Evolutionary conservation across 2,113 vertebrate genomes (phyloP).

Genomic region (Cyprinus carpio): DNA sequence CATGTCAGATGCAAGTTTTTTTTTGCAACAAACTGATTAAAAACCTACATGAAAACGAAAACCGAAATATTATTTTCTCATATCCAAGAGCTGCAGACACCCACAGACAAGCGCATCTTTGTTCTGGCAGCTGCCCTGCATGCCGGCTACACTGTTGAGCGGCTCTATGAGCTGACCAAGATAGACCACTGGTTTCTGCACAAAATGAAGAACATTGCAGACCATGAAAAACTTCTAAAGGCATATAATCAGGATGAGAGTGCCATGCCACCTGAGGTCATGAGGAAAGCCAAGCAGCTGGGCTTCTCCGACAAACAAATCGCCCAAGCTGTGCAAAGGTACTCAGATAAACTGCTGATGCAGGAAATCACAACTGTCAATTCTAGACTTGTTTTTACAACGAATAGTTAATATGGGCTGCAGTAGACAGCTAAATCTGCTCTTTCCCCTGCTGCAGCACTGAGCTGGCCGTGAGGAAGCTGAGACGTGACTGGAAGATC

Average conservation of each 20-base stretch:
- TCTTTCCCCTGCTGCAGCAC: constrained; percentile 75
- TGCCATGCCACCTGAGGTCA: constrained; percentile 78
- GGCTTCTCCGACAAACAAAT: constrained; percentile 98
- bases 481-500: constrained; percentile 88
- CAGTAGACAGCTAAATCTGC: neutral
- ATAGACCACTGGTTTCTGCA: constrained; percentile 97
- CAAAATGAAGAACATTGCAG: constrained; percentile 92
- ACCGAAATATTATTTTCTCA: neutral
- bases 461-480: constrained; percentile 89
- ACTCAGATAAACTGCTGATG: constrained; percentile 1
- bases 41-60: neutral
- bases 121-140: constrained; percentile 88
- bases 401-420: neutral
- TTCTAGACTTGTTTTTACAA: neutral
- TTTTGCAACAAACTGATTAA: neutral
- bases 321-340: constrained; percentile 91
- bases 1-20: neutral
- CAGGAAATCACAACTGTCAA: neutral
- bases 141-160: constrained; percentile 87
- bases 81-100: constrained; percentile 86
- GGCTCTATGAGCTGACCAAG: constrained; percentile 91
- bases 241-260: constrained; percentile 77
- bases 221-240: constrained; percentile 82
- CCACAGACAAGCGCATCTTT: constrained; percentile 94
- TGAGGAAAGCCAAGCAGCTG: constrained; percentile 88